A percentile compares a stretch with the other conserved stretches of the same genome.
Evolutionary conservation across 2,888 invertebrate species (phyloP).

Genomic region (Hylaea fasciaria): DNA sequence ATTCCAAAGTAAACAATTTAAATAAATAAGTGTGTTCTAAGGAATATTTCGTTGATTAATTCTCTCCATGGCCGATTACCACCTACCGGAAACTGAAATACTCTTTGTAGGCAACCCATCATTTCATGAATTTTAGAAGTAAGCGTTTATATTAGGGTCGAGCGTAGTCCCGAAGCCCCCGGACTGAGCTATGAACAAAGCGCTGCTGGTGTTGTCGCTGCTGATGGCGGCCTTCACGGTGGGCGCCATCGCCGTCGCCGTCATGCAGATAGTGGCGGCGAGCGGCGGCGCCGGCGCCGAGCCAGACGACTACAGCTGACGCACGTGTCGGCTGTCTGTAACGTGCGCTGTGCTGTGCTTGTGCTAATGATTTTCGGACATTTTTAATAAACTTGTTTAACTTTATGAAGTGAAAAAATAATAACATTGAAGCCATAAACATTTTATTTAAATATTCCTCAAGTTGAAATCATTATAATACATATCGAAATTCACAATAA

Average conservation of each 20-base stretch:
- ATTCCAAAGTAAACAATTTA: too few species aligned
- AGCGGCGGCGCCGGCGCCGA: constrained; percentile 10
- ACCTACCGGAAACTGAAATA: too few species aligned
- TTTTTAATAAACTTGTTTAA: too few species aligned
- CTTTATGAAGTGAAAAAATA: constrained; percentile 33
- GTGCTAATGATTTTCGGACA: not conserved
- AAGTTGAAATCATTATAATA: constrained; percentile 75
- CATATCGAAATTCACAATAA: constrained; percentile 58
- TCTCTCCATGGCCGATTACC: too few species aligned
- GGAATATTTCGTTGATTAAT: too few species aligned
- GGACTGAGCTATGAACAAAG: constrained; percentile 52
- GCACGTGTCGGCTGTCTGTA: too few species aligned
- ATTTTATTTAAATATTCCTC: constrained; percentile 80
- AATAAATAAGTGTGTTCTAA: too few species aligned
- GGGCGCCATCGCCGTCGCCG: constrained; percentile 52
- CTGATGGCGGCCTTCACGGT: constrained; percentile 65
- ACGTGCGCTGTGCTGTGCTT: not conserved
- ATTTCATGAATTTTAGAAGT: too few species aligned
- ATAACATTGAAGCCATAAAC: constrained; percentile 73
- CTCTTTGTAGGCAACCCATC: too few species aligned
- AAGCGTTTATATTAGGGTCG: too few species aligned
- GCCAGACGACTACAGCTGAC: not conserved
- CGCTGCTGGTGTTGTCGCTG: constrained; percentile 58
- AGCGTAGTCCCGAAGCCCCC: too few species aligned
- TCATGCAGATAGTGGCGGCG: constrained; percentile 57